A percentile compares a stretch with the other conserved stretches of the same genome.
Evolutionary conservation across 2,797 vertebrate species (phyloP).

Genomic region (Acanthurus leucopareius): DNA sequence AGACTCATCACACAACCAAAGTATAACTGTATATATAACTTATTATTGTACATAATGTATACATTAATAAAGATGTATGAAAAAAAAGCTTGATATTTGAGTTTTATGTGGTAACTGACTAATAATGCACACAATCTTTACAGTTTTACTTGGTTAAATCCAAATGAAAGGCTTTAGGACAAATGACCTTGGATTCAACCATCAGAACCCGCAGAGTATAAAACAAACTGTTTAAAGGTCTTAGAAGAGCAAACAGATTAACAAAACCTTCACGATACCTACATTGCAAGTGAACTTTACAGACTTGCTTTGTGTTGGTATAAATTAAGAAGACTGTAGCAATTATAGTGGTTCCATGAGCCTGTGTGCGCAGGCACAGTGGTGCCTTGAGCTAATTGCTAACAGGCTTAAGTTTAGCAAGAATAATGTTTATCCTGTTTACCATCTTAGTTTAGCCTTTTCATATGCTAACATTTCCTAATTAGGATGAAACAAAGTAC

Average conservation of each 20-base stretch:
- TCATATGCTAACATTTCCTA: background rate
- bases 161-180: background rate
- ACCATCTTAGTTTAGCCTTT: background rate
- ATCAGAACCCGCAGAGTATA: background rate
- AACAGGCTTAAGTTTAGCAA: background rate
- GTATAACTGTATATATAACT: slow-evolving; percentile 89
- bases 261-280: background rate
- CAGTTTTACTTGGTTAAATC: background rate
- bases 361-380: too few relatives aligned
- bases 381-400: background rate
- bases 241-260: background rate
- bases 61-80: slow-evolving; percentile 83
- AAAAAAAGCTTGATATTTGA: slow-evolving; percentile 33
- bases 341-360: too few relatives aligned
- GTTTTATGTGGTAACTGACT: slow-evolving; percentile 3
- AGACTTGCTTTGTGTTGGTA: background rate
- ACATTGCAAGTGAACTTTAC: background rate
- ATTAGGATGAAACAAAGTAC: too few relatives aligned
- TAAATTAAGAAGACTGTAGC: too few relatives aligned
- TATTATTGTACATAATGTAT: slow-evolving; percentile 90
- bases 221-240: background rate
- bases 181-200: background rate
- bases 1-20: slow-evolving; percentile 71
- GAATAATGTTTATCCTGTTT: background rate
- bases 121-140: background rate